Evolutionary conservation across 2,113 vertebrate genomes (phyloP), one percentile per base, ranked within the genome.

Genomic region (Melanotaenia duboulayi): DNA sequence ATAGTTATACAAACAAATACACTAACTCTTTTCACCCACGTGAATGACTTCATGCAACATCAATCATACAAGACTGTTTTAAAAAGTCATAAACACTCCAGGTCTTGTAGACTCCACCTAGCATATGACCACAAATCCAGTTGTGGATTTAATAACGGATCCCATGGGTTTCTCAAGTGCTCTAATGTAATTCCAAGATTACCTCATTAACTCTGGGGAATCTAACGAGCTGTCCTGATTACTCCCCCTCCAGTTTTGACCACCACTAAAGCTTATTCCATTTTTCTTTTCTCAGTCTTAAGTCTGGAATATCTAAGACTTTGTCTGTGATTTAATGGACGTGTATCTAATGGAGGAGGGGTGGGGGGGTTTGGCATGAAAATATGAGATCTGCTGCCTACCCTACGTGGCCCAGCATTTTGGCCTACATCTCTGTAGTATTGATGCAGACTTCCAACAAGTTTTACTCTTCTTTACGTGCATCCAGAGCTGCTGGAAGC

Each of bases 341-440:
- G 76, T 89, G 78, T 78, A 78, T 76, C 6, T 44, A 55, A 2
- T 35, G 65, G 59, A 51, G 56, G 60, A 54, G 2, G 40, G 50
- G 46, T 58, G 23, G 48, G 57, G 51, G 55, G 56, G 57, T 32
- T 20, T 61, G 57, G 63, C 13, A 74, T 81, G 55, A 65, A 74
- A 71, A 56, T 81, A 74, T 88, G 78, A 74, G 82, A 88, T 89
- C 76, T 69, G 56, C 49, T 64, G 67, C 11, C 44, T 80, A 32
- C 74, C 71, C 58, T 82, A 89, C 84, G 87, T 87, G 86, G 82
- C 86, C n/a, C 12, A 80, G 48, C 71, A 71, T 74, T 78, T 82
- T 75, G 86, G 86, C 82, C 84, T 82, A 66, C 67, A 68, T 80
- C 37, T 55, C 7, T 62, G 8, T 9, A 35, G 4, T 35, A 35